Evolutionary conservation across 1,140 invertebrate species (phyloP), one percentile per base, ranked within the genome.

Genomic region (Aphis craccivora): DNA sequence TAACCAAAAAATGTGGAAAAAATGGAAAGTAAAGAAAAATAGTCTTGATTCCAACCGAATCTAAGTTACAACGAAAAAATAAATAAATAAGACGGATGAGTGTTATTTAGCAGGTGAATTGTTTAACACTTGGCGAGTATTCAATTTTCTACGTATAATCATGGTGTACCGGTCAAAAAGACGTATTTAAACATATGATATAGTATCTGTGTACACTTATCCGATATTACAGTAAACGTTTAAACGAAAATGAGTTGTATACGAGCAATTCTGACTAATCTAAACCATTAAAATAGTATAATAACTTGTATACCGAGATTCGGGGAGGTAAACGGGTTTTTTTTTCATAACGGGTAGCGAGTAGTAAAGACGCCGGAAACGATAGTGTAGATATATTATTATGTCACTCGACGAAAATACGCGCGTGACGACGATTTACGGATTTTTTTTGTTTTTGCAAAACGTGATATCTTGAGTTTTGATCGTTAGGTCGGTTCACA

Each of bases 61-160:
- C 23, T 43, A 48, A 48, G 40, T 84, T 23, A 22, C 23, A 40
- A 2, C 9, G 37, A 23, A 84, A 43, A 35, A 35, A 81, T 35
- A 76, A 37, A 76, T 37, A 37, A 37, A 35, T 37, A 35, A 37
- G 25, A n/a, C 84, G 84, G n/a, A 45, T 30, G 14, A 45, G 40
- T n/a, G 84, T 45, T 87, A 45, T 87, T 87, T 45, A 45, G 25
- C 84, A 87, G 84, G 84, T 87, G 84, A 87, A 87, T 87, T 87
- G n/a, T 48, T 86, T 48, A 48, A 48, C 30, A 87, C 86, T 87
- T 48, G 86, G 45, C 86, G n/a, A 51, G 20, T 14, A 45, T 87
- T 87, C 86, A 48, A 48, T n/a, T 87, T 20, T 48, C 40, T 45
- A 43, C 43, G 84, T 87, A 48, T n/a, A 25, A 45, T n/a, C 86